Evolutionary conservation across 2,888 invertebrate species (phyloP), one percentile per base, ranked within the genome.

Genomic region (Aspidiotus destructor): DNA sequence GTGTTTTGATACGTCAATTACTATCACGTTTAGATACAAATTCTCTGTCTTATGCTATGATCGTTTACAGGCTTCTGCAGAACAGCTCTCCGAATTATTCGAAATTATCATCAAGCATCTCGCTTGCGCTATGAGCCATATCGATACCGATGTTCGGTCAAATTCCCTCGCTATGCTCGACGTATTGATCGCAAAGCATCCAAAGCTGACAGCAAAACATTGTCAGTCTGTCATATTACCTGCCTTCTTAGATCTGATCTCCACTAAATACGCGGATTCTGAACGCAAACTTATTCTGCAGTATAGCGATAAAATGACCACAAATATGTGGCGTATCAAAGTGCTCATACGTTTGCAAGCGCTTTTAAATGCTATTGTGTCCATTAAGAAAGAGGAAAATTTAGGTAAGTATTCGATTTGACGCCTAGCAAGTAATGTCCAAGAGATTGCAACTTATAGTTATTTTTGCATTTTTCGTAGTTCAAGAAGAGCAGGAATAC

Each of bases 101-200:
- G 84, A 86, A 71, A 81, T 88, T 8, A 78, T 94, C 70, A 84
- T 87, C 17, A 87, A 89, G 1, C 89, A 91, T 77, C 77, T 94
- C 60, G 83, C 87, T 65, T 93, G 93, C 79, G 88, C 91, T 0
- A 91, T 95, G 90, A 93, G 92, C 0, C 90, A 94, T 74, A 88
- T 95, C 70, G 84, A 89, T 75, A 82, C 82, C 11, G 80, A 82
- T 62, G 86, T 95, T 71, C 89, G 92, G 75, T 87, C 90, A 75
- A 92, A 92, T 77, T 89, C 93, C 0, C 79, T 95, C 0, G 76
- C 85, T 0, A 83, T 92, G 72, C 78, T 95, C 16, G 92, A 93
- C 75, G 80, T 86, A 55, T 80, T 93, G n/a, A 77, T 92, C 13
- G 79, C 82, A 54, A 82, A 85, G 73, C 82, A 85, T 67, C 87